Conservation (phyloP, 2,888 invertebrate species). For the Gymnosoma rotundatum region DNA sequence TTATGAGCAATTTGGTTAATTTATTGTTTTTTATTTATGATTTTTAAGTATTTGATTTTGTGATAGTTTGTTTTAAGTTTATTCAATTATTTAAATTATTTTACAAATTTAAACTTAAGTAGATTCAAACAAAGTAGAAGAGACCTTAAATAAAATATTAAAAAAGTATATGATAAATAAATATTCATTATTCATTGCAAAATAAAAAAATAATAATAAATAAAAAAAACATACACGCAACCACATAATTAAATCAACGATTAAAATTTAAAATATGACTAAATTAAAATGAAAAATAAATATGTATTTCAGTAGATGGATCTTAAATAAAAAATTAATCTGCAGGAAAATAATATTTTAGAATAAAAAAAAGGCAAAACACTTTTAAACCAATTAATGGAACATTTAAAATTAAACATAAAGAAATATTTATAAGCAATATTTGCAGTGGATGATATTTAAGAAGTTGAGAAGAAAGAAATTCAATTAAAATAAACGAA, state of each 20-base stretch:
- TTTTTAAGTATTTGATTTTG: slow-evolving; percentile 71
- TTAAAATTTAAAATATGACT: slow-evolving; percentile 13
- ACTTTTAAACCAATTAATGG: slow-evolving; percentile 20
- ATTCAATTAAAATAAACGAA: slow-evolving; percentile 39
- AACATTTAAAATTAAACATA: slow-evolving; percentile 34
- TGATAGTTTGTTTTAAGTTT: slow-evolving; percentile 69
- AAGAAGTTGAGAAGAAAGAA: slow-evolving; percentile 12
- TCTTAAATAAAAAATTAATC: slow-evolving; percentile 19
- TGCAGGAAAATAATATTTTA: slow-evolving; percentile 52
- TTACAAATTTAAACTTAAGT: slow-evolving; percentile 34
- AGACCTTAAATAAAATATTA: slow-evolving; percentile 50
- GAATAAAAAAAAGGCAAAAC: slow-evolving; percentile 14
- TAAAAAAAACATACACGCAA: slow-evolving; percentile 3
- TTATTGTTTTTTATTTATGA: slow-evolving; percentile 62
- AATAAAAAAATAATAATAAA: background rate
- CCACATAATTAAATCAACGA: slow-evolving; percentile 5
- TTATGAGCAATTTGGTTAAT: slow-evolving; percentile 50
- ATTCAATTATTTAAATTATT: slow-evolving; percentile 55
- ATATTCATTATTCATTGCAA: slow-evolving; percentile 28
- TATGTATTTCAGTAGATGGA: slow-evolving; percentile 25
- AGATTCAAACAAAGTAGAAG: slow-evolving; percentile 54
- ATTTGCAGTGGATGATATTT: slow-evolving; percentile 49
- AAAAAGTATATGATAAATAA: slow-evolving; percentile 11
- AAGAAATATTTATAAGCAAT: slow-evolving; percentile 59
- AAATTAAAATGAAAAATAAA: slow-evolving; percentile 6